A percentile compares a stretch with the other conserved stretches of the same genome.
Evolutionary conservation across 2,888 invertebrate species (phyloP).

Genomic region (Gerris lacustris): DNA sequence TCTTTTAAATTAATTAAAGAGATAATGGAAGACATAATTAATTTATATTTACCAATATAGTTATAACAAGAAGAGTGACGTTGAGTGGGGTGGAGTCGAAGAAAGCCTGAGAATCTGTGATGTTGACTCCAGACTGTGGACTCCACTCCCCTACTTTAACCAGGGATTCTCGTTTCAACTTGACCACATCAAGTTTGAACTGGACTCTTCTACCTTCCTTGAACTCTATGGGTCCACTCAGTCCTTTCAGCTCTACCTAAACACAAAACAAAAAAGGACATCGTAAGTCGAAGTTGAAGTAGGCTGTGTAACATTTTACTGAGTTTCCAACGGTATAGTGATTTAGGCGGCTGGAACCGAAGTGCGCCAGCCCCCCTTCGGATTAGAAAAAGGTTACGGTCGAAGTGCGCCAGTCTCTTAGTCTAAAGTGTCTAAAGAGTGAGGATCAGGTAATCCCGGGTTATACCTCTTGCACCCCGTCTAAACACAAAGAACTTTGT

Average conservation of each 20-base stretch:
- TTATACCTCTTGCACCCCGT: too few relatives aligned
- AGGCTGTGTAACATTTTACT: too few relatives aligned
- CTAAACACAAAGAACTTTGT: too few relatives aligned
- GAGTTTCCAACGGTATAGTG: too few relatives aligned
- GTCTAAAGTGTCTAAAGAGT: too few relatives aligned
- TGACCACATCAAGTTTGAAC: conserved; percentile 61
- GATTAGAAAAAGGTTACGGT: too few relatives aligned
- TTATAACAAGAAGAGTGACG: conserved; percentile 62
- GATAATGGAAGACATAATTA: background rate
- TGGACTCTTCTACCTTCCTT: conserved; percentile 62
- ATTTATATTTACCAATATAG: conserved; percentile 51
- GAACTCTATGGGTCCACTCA: conserved; percentile 68
- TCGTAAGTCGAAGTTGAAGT: background rate
- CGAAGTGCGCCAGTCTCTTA: too few relatives aligned
- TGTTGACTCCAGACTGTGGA: conserved; percentile 52
- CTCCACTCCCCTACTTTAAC: conserved; percentile 67
- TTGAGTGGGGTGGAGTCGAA: conserved; percentile 60
- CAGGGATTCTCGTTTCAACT: conserved; percentile 57
- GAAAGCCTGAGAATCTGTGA: conserved; percentile 56
- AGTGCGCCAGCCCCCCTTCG: too few relatives aligned
- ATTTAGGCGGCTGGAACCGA: too few relatives aligned
- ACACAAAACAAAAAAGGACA: conserved; percentile 16
- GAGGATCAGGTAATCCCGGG: too few relatives aligned
- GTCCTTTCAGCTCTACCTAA: conserved; percentile 65
- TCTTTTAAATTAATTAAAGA: too few relatives aligned